Percentiles rank a stretch among this genome's conserved stretches.
Evolutionary conservation across 2,113 vertebrate species (phyloP).

Genomic region (Psephotus haematonotus): DNA sequence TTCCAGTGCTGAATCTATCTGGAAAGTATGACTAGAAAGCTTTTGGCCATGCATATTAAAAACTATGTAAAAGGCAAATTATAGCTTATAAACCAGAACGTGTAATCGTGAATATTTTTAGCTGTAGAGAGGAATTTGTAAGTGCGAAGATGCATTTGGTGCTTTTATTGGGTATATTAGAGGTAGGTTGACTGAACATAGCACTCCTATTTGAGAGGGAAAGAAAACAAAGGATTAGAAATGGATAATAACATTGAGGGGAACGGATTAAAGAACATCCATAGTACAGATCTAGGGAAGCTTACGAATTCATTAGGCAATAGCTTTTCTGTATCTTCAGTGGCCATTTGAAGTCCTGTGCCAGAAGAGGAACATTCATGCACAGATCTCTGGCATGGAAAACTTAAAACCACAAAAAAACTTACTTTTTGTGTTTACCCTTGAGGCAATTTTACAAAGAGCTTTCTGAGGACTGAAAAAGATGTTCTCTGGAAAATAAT

Average conservation of each 20-base stretch:
- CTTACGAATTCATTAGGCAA: not conserved
- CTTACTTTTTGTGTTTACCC: not conserved
- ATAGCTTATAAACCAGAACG: not conserved
- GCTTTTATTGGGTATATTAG: not conserved
- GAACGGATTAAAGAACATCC: not conserved
- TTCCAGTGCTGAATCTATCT: not conserved
- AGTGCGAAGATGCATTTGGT: not conserved
- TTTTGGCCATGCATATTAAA: not conserved
- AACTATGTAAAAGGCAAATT: not conserved
- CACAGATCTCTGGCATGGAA: not conserved
- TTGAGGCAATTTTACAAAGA: not conserved
- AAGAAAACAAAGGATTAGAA: not conserved
- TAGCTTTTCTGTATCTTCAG: not conserved
- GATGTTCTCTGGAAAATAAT: not conserved
- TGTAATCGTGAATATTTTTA: not conserved
- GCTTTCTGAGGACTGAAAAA: not conserved
- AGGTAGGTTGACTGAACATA: not conserved
- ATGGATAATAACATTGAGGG: not conserved
- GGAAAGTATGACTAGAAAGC: not conserved
- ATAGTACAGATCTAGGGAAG: not conserved
- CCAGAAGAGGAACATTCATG: not conserved
- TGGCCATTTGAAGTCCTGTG: not conserved
- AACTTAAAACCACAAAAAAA: not conserved
- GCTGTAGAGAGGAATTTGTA: not conserved
- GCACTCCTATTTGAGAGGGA: not conserved